Conservation (phyloP, 1,140 invertebrate genomes). For the Lepidostoma basale region DNA sequence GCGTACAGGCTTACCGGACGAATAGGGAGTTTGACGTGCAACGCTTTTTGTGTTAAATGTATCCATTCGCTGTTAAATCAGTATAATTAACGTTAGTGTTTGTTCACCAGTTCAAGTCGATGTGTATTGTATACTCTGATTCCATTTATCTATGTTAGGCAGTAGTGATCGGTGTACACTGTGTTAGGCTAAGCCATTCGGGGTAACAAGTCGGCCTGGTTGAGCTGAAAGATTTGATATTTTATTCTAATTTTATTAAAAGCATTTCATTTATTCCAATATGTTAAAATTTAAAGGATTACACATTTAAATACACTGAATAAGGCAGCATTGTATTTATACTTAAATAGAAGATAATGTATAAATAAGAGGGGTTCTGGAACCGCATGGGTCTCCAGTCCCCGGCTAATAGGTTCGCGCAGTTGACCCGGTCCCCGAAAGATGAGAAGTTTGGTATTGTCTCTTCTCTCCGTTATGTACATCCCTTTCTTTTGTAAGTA, state of each 20-base stretch:
- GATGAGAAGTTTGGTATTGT: no score
- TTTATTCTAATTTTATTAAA: conserved; percentile 10
- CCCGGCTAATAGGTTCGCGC: no score
- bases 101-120: background rate
- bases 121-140: conserved; percentile 3
- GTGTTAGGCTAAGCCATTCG: conserved; percentile 5
- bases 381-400: no score
- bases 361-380: no score
- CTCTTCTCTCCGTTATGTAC: no score
- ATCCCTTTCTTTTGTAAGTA: no score
- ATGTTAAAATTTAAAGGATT: background rate
- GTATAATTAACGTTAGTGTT: background rate
- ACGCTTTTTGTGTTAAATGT: conserved; percentile 17
- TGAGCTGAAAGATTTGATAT: conserved; percentile 19
- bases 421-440: no score
- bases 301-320: no score
- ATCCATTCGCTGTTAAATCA: background rate
- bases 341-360: no score
- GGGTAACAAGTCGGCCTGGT: background rate
- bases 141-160: background rate
- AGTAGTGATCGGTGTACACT: background rate
- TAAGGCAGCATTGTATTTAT: no score
- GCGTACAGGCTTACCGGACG: background rate
- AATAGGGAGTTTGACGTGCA: conserved; percentile 9
- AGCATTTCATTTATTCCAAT: background rate